phyloP scores from a whole-genome alignment of 2,888 invertebrate species.

The Drosophila buzzatii region DNA sequence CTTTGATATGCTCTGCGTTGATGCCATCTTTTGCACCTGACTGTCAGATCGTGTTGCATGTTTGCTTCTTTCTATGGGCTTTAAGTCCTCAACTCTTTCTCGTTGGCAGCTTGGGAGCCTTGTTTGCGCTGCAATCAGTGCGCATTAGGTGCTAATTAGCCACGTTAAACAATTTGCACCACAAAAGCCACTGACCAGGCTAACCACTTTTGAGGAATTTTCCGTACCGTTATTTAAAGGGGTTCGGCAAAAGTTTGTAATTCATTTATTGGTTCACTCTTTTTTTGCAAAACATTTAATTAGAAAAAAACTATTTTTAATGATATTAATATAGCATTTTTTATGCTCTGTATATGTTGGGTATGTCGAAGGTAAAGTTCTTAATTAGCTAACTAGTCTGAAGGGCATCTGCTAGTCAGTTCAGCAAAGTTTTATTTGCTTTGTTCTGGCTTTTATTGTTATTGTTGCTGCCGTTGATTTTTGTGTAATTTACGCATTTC shows the following conservation, averaged over 20 bases:
- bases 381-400: background rate
- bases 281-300: slow-evolving; percentile 32
- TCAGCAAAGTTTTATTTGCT: background rate
- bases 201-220: slow-evolving; percentile 31
- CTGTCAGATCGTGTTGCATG: slow-evolving; percentile 19
- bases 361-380: background rate
- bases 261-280: background rate
- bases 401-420: background rate
- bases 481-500: slow-evolving; percentile 72
- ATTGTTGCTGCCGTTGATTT: slow-evolving; percentile 63
- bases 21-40: slow-evolving; percentile 22
- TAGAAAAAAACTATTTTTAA: slow-evolving; percentile 42
- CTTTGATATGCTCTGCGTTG: slow-evolving; percentile 29
- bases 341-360: background rate
- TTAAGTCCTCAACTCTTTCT: background rate
- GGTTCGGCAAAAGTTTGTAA: background rate
- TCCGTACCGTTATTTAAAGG: slow-evolving; percentile 18
- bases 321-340: slow-evolving; percentile 14
- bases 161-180: slow-evolving; percentile 36
- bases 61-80: slow-evolving; percentile 1
- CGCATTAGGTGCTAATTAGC: slow-evolving; percentile 44
- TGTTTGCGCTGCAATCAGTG: slow-evolving; percentile 27
- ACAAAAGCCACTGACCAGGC: slow-evolving; percentile 26
- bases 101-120: background rate
- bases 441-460: slow-evolving; percentile 32